Conservation (phyloP, 2,797 vertebrate species). For the Anguilla marmorata region DNA sequence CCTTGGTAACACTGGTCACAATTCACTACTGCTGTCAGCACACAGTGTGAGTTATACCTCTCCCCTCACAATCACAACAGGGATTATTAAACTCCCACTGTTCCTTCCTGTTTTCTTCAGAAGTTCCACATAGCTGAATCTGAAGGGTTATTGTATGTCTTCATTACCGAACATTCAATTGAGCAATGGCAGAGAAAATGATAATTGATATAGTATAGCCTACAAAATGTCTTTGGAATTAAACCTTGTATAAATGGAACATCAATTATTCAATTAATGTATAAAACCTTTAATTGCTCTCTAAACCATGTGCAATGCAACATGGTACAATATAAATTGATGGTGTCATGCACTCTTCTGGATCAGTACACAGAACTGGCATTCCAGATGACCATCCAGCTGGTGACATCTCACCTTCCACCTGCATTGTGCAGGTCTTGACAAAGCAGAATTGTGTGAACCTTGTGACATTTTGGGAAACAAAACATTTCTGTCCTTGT, state of each 20-base stretch:
- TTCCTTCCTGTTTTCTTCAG: not conserved
- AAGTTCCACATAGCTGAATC: not conserved
- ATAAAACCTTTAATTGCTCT: not conserved
- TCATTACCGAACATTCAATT: not conserved
- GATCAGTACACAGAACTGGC: not conserved
- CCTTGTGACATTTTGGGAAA: not conserved
- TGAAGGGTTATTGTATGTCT: not conserved
- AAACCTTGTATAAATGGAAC: not conserved
- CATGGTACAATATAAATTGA: not conserved
- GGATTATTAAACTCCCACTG: not conserved
- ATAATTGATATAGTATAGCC: not conserved
- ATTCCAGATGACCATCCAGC: not conserved
- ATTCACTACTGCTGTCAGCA: not conserved
- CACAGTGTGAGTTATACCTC: not conserved
- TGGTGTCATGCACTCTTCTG: not conserved
- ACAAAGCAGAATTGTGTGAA: not conserved
- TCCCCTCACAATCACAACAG: not conserved
- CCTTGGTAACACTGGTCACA: not conserved
- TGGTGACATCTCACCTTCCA: not conserved
- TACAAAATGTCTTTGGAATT: not conserved
- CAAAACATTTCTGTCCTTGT: not conserved
- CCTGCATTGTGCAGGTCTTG: not conserved
- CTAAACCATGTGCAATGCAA: not conserved
- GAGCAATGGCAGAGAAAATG: not conserved
- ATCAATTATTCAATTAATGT: not conserved